phyloP scores from a whole-genome alignment of 2,797 vertebrate genomes.

The Agapornis canus region DNA sequence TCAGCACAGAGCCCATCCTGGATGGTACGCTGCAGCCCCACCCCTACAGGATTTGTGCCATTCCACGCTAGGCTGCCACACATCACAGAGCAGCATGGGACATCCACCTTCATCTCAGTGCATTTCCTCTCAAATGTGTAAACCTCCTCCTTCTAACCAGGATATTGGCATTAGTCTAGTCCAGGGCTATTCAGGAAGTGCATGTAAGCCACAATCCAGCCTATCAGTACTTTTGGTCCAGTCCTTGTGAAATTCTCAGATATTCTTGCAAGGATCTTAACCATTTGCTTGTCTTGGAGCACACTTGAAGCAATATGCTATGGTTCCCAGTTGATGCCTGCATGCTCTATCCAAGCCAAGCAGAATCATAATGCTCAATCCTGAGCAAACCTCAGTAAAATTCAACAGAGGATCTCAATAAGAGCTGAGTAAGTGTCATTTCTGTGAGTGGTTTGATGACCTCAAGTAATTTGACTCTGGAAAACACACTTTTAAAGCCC shows the following conservation, averaged over 20 bases:
- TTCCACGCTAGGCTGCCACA: slow-evolving; percentile 23
- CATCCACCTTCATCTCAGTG: not conserved
- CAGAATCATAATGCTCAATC: not conserved
- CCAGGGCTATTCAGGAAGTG: not conserved
- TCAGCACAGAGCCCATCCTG: not conserved
- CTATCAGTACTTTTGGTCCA: not conserved
- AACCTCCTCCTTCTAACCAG: not conserved
- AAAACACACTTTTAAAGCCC: not conserved
- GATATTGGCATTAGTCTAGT: not conserved
- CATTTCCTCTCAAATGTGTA: not conserved
- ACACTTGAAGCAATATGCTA: not conserved
- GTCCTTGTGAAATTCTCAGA: not conserved
- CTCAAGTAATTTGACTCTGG: not conserved
- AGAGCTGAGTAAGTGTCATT: not conserved
- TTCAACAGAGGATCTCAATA: not conserved
- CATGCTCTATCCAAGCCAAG: not conserved
- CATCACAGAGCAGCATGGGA: not conserved
- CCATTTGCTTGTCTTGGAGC: not conserved
- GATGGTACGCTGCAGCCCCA: slow-evolving; percentile 38
- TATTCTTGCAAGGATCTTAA: not conserved
- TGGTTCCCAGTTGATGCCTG: not conserved
- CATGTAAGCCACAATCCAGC: not conserved
- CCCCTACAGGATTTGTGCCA: slow-evolving; percentile 36
- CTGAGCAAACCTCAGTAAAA: not conserved
- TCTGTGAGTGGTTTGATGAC: not conserved